A percentile compares a stretch with the other conserved stretches of the same genome.
These are phyloP conservation scores for Ophiothrix spiculata DNA, from an alignment of 35 echinoderm and acorn worm species.

Conservation along the genomic window DNA sequence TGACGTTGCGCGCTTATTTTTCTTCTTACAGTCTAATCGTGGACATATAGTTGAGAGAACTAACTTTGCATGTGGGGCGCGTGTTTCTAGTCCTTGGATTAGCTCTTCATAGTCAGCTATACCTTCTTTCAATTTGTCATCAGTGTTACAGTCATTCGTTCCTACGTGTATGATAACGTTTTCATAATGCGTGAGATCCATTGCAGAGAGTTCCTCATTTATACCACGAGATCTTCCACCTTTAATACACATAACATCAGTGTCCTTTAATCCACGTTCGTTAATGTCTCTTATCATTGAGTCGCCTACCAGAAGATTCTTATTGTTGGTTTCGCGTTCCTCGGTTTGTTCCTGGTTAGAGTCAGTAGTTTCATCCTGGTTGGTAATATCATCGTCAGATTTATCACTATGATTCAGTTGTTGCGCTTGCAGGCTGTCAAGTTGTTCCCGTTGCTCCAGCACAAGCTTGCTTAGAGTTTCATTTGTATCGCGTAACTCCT, in stretches of 20 bases:
- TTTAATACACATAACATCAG: not conserved
- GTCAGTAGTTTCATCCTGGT: not conserved
- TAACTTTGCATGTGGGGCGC: not conserved
- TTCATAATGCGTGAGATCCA: not conserved
- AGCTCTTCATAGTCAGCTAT: not conserved
- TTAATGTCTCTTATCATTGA: not conserved
- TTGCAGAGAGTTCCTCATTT: not conserved
- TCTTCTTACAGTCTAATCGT: not conserved
- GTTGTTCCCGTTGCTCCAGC: not conserved
- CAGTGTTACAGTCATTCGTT: not conserved
- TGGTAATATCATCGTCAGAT: not conserved
- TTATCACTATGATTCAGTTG: not conserved
- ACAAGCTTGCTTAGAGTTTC: not conserved
- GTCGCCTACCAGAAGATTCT: not conserved
- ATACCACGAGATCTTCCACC: not conserved
- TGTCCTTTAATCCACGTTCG: not conserved
- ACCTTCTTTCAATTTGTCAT: not conserved
- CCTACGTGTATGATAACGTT: not conserved
- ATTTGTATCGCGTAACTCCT: not conserved
- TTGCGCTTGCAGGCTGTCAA: not conserved
- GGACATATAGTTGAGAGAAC: not conserved
- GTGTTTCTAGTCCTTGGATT: not conserved
- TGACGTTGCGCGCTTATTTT: not conserved
- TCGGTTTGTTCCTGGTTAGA: not conserved
- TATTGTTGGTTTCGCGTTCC: not conserved